A percentile compares a stretch with the other conserved stretches of the same genome.
Conservation (phyloP, 2,888 invertebrate species). For the Tetanocera ferruginea region DNA sequence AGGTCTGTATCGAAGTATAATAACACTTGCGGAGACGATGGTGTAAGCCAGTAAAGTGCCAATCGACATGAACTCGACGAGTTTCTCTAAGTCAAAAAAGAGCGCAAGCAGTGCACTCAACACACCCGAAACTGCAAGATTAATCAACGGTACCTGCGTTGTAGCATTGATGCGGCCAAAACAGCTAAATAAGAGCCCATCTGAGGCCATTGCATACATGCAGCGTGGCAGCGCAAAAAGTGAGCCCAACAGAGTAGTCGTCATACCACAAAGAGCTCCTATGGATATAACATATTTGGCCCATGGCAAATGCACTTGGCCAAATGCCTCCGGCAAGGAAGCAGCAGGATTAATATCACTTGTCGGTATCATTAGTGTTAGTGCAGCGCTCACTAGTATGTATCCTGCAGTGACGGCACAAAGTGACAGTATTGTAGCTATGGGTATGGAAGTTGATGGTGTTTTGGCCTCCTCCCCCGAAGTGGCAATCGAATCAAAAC, state of each 20-base stretch:
- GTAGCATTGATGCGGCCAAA: constrained; percentile 82
- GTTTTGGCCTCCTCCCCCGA: constrained; percentile 89
- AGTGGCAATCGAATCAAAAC: constrained; percentile 92
- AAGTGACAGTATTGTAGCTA: constrained; percentile 86
- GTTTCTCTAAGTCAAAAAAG: constrained; percentile 87
- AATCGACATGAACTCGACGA: constrained; percentile 96
- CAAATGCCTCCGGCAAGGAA: constrained; percentile 85
- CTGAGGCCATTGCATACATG: constrained; percentile 92
- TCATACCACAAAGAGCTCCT: constrained; percentile 93
- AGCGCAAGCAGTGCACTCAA: constrained; percentile 84
- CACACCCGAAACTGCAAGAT: constrained; percentile 82
- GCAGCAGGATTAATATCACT: constrained; percentile 81
- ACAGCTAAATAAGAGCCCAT: constrained; percentile 86
- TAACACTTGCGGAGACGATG: constrained; percentile 91
- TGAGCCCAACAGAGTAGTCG: constrained; percentile 87
- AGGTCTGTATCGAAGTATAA: constrained; percentile 86
- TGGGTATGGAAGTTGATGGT: constrained; percentile 83
- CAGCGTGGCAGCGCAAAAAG: constrained; percentile 88
- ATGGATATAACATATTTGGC: constrained; percentile 86
- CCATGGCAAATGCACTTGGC: constrained; percentile 82
- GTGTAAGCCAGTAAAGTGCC: constrained; percentile 90
- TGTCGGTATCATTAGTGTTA: constrained; percentile 87
- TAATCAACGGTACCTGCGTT: constrained; percentile 85
- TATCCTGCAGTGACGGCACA: constrained; percentile 84
- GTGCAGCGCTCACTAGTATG: constrained; percentile 83